These are phyloP conservation scores for Penelope pileata DNA, from an alignment of 2,113 vertebrate genomes.

Conservation along the genomic window DNA sequence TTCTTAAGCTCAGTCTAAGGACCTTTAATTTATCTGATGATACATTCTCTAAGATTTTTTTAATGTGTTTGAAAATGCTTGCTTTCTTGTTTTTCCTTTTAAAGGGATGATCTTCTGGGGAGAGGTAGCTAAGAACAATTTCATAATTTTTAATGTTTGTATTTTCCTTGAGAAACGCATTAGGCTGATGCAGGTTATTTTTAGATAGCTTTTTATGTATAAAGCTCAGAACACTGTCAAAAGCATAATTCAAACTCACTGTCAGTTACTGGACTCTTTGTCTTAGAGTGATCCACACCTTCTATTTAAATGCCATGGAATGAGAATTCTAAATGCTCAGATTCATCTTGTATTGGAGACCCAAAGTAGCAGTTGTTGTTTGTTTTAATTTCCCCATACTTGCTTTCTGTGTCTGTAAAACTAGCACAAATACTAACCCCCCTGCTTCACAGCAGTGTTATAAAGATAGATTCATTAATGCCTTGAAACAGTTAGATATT, in stretches of 20 bases:
- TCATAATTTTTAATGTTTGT: background rate
- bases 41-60: background rate
- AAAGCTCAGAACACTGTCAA: background rate
- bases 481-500: constrained; percentile 7
- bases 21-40: background rate
- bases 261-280: background rate
- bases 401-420: background rate
- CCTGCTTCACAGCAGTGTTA: background rate
- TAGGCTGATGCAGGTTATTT: background rate
- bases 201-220: background rate
- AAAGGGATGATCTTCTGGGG: background rate
- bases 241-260: background rate
- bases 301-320: background rate
- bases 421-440: background rate
- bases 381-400: background rate
- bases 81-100: background rate
- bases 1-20: background rate
- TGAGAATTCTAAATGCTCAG: background rate
- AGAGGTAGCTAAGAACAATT: background rate
- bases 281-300: background rate
- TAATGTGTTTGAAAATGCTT: background rate
- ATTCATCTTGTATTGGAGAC: background rate
- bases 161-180: background rate
- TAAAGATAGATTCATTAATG: constrained; percentile 32
- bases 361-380: background rate